Evolutionary conservation across 2,888 invertebrate genomes (phyloP).

Genomic region (Metalampra italica): DNA sequence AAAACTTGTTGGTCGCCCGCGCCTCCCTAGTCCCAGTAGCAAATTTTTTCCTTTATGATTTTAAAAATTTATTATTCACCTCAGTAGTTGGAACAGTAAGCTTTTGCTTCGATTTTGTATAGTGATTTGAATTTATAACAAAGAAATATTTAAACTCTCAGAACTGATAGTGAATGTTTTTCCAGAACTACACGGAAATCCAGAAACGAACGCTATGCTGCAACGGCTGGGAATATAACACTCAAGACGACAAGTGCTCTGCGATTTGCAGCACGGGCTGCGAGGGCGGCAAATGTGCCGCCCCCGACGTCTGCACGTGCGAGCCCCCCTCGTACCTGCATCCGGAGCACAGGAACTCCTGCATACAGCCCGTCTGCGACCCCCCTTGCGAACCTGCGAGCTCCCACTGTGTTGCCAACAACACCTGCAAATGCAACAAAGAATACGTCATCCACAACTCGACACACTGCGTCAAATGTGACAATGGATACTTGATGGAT

Average conservation of each 20-base stretch:
- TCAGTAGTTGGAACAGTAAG: too few relatives aligned
- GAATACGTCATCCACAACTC: conserved; percentile 39
- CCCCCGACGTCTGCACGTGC: conserved; percentile 55
- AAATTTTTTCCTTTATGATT: too few relatives aligned
- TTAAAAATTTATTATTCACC: too few relatives aligned
- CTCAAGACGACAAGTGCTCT: conserved; percentile 48
- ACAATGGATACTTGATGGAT: conserved; percentile 30
- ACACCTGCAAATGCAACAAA: conserved; percentile 48
- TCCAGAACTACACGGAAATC: conserved; percentile 43
- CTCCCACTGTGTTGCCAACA: conserved; percentile 44
- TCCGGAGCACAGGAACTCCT: conserved; percentile 42
- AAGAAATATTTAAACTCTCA: too few relatives aligned
- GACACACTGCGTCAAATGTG: conserved; percentile 47
- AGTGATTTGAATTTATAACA: too few relatives aligned
- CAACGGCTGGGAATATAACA: conserved; percentile 57
- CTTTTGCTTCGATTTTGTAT: too few relatives aligned
- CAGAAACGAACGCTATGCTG: conserved; percentile 54
- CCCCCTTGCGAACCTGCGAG: conserved; percentile 47
- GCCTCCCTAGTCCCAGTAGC: too few relatives aligned
- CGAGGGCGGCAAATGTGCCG: conserved; percentile 55
- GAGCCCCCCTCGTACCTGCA: conserved; percentile 44
- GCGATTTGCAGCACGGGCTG: conserved; percentile 74
- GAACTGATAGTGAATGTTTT: conserved; percentile 6
- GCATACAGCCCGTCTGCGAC: conserved; percentile 44
- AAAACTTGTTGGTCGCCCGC: too few relatives aligned